phyloP scores from a whole-genome alignment of 2,797 vertebrate genomes.

The Hemitrygon akajei region DNA sequence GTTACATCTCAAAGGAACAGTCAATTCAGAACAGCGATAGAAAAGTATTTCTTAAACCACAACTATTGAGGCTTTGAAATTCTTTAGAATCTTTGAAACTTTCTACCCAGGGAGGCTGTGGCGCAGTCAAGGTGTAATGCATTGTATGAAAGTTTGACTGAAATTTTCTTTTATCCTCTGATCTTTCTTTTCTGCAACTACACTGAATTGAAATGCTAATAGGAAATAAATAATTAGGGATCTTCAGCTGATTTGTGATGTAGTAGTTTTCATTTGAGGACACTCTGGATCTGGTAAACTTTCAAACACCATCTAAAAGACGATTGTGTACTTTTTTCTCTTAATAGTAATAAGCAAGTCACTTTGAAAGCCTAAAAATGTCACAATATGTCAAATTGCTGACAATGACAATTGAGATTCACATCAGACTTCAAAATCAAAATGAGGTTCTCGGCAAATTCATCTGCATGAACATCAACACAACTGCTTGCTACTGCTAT shows the following conservation, averaged over 20 bases:
- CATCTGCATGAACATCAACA: background rate
- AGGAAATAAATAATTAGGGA: background rate
- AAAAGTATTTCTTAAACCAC: too few relatives aligned
- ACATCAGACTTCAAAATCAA: conserved; percentile 7
- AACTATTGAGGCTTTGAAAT: too few relatives aligned
- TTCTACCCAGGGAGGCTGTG: too few relatives aligned
- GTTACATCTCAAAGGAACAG: too few relatives aligned
- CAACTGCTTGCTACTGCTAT: background rate
- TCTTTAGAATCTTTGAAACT: too few relatives aligned
- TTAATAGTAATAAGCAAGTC: background rate
- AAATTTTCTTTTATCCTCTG: background rate
- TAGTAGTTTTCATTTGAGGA: background rate
- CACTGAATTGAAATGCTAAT: background rate
- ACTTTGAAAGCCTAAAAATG: conserved; percentile 17
- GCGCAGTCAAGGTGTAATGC: background rate
- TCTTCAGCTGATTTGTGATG: background rate
- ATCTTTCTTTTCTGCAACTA: background rate
- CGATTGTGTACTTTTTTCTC: background rate
- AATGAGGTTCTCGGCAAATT: background rate
- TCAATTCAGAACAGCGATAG: too few relatives aligned
- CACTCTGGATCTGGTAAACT: background rate
- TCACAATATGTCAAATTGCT: background rate
- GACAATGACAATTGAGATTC: background rate
- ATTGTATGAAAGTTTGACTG: background rate
- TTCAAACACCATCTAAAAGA: background rate